Conservation (phyloP, 2,888 invertebrate species). For the Phragmatobia fuliginosa region DNA sequence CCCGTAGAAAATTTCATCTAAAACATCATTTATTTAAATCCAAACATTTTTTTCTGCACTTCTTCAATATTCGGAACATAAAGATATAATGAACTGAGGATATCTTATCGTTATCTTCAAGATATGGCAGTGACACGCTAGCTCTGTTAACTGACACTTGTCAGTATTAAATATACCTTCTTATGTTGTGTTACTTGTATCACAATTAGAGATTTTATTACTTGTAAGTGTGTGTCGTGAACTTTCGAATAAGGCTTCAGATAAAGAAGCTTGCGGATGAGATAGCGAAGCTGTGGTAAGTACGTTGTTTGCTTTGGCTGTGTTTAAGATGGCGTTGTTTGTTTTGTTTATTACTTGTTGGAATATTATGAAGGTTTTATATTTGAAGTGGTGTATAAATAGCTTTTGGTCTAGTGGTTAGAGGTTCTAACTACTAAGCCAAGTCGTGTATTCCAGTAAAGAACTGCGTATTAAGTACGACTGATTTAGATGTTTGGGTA, state of each 20-base stretch:
- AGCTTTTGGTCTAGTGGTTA: not conserved
- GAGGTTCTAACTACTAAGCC: not conserved
- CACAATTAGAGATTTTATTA: not conserved
- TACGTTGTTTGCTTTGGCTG: not conserved
- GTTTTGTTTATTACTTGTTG: conserved; percentile 1
- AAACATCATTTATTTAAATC: not conserved
- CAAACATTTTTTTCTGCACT: conserved; percentile 3
- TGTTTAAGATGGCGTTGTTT: not conserved
- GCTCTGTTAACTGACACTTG: conserved; percentile 20
- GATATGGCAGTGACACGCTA: conserved; percentile 39
- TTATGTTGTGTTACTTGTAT: conserved; percentile 4
- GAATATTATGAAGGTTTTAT: not conserved
- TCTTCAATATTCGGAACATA: conserved; percentile 33
- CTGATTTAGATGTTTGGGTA: too few species aligned
- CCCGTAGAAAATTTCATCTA: too few species aligned
- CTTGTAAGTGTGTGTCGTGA: conserved; percentile 6
- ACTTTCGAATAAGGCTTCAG: not conserved
- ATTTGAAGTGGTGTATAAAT: not conserved
- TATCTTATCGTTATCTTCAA: conserved; percentile 46
- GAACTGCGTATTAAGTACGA: not conserved
- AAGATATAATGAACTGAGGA: conserved; percentile 4
- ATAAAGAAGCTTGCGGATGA: not conserved
- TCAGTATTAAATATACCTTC: conserved; percentile 22
- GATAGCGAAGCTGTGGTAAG: conserved; percentile 6
- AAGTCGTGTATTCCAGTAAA: not conserved